Percentiles rank a stretch among this genome's conserved stretches.
Evolutionary conservation across 2,113 vertebrate species (phyloP).

Genomic region (Thunnus maccoyii): DNA sequence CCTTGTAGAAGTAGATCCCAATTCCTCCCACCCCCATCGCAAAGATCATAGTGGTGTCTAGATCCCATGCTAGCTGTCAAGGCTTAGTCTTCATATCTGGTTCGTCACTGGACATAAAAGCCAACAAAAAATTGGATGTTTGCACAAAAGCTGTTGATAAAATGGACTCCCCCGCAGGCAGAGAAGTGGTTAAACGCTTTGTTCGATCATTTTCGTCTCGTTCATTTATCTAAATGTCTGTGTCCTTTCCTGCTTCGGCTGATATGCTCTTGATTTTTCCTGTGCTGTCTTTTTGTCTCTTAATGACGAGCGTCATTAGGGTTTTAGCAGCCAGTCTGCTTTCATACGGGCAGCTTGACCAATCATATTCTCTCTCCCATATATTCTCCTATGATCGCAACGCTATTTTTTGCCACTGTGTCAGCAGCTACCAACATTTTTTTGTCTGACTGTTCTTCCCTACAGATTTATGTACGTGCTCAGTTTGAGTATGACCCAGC

Average conservation of each 20-base stretch:
- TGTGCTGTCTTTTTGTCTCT: slow-evolving; percentile 9
- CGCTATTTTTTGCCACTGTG: no score
- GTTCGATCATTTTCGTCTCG: neutral
- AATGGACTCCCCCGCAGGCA: neutral
- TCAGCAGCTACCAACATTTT: neutral
- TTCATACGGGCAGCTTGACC: slow-evolving; percentile 24
- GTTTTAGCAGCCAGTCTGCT: slow-evolving; percentile 4
- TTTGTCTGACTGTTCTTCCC: neutral
- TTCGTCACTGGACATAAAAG: slow-evolving; percentile 22
- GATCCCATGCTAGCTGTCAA: slow-evolving; percentile 52
- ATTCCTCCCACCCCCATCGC: slow-evolving; percentile 43
- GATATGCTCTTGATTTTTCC: neutral
- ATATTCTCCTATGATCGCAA: neutral
- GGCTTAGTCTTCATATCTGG: slow-evolving; percentile 31
- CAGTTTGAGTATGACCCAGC: slow-evolving; percentile 99
- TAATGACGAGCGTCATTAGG: neutral
- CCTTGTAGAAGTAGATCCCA: slow-evolving; percentile 70
- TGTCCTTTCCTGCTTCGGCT: slow-evolving; percentile 44
- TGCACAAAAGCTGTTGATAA: neutral
- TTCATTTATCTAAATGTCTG: slow-evolving; percentile 41
- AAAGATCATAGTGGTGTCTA: slow-evolving; percentile 56
- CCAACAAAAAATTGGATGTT: slow-evolving; percentile 9
- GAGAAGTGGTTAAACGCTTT: slow-evolving; percentile 9
- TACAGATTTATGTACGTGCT: slow-evolving; percentile 98
- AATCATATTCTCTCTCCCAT: slow-evolving; percentile 17